Conservation (phyloP, 2,797 vertebrate genomes). For the Hipposideros larvatus region DNA sequence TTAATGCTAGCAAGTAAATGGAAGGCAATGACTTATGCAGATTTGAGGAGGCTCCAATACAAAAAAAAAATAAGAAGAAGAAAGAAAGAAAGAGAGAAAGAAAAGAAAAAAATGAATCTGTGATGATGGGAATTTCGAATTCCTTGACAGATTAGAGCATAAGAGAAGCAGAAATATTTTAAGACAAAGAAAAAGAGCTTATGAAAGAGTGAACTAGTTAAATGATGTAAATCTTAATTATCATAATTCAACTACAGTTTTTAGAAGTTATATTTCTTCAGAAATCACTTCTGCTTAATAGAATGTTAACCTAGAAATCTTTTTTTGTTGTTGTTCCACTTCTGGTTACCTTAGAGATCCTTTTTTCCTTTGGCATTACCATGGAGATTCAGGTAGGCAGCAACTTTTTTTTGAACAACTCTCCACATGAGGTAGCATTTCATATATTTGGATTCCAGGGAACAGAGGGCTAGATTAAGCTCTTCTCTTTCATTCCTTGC, state of each 20-base stretch:
- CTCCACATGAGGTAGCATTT: not conserved
- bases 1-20: not conserved
- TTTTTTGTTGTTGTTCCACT: not conserved
- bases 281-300: not conserved
- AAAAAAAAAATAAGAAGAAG: not conserved
- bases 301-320: constrained; percentile 39
- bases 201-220: not conserved
- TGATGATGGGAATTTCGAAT: not conserved
- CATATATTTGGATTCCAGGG: not conserved
- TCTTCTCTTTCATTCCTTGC: not conserved
- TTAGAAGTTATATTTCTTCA: not conserved
- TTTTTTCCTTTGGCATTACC: not conserved
- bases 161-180: not conserved
- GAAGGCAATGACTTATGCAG: not conserved
- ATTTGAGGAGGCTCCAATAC: not conserved
- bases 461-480: not conserved
- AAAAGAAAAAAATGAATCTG: not conserved
- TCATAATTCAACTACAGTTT: not conserved
- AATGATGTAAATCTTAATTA: not conserved
- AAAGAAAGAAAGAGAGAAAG: too few relatives aligned
- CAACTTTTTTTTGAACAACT: not conserved
- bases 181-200: not conserved
- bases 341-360: not conserved
- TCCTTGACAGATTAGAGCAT: not conserved
- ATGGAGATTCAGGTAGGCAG: constrained; percentile 13